Conservation (phyloP, 2,888 invertebrate genomes). For the Anoplius nigerrimus region DNA sequence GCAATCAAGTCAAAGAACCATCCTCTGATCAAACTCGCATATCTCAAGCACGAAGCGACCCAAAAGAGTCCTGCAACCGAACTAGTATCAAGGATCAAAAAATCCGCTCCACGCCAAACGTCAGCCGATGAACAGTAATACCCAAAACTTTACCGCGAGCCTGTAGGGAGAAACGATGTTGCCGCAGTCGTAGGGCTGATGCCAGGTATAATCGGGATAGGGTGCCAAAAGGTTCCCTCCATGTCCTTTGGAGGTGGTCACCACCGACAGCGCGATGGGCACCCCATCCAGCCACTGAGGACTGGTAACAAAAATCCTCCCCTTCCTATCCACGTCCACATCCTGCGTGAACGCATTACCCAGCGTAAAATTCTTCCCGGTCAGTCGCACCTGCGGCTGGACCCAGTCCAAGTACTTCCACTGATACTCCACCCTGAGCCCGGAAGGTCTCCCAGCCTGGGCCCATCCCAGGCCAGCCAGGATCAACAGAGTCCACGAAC, state of each 20-base stretch:
- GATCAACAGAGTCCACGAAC: slow-evolving; percentile 13
- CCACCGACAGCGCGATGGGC: slow-evolving; percentile 69
- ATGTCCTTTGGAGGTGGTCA: slow-evolving; percentile 60
- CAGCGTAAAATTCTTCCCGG: slow-evolving; percentile 64
- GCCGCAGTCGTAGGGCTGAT: slow-evolving; percentile 61
- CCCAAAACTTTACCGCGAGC: slow-evolving; percentile 67
- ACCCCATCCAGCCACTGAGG: slow-evolving; percentile 72
- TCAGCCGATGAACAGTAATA: too few relatives aligned
- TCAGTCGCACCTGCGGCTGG: slow-evolving; percentile 59
- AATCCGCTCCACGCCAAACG: too few relatives aligned
- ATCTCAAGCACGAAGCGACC: too few relatives aligned
- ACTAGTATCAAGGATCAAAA: too few relatives aligned
- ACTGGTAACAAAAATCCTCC: slow-evolving; percentile 71
- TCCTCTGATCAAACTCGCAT: too few relatives aligned
- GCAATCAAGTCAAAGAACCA: too few relatives aligned
- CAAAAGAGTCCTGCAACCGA: too few relatives aligned
- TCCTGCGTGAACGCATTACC: slow-evolving; percentile 72
- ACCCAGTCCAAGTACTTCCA: slow-evolving; percentile 72
- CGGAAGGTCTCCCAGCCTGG: slow-evolving; percentile 27
- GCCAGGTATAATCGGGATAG: slow-evolving; percentile 72
- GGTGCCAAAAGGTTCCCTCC: slow-evolving; percentile 70
- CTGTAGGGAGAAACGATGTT: slow-evolving; percentile 71
- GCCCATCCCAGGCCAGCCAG: slow-evolving; percentile 30
- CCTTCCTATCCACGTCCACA: slow-evolving; percentile 67
- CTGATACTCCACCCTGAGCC: slow-evolving; percentile 61